Evolutionary conservation across 2,888 invertebrate genomes (phyloP), one percentile per base, ranked within the genome.

Genomic region (Rotaria magnacalcarata): DNA sequence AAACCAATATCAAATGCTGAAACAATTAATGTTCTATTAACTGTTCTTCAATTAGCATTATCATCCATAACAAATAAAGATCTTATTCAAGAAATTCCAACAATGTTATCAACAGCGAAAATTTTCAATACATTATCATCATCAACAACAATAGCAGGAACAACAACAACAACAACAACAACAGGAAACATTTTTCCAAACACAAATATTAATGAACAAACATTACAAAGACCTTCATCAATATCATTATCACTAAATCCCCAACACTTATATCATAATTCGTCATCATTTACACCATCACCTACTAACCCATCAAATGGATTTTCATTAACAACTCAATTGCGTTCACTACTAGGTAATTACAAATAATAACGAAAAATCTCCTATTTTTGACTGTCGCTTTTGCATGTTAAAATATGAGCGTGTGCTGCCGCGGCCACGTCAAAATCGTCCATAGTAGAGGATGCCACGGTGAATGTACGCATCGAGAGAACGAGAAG

Each of bases 1-100:
- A 80, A 52, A 34, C 27, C 84, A 56, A 24, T 47, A 7, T 1
- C 47, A 24, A 80, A 80, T 47, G 24, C 21, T 80, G 86, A 84
- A 41, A 86, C 85, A 41, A 85, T 86, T 21, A 74, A 75, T 19
- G 75, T 75, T 27, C 74, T 86, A 14, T 50, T 86, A 50, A 58
- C 80, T 80, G 80, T 80, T 4, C n/a, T 80, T 6, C 80, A 80
- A 43, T 34, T 27, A 19, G 27, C 85, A 50, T 75, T 74, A 24
- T 21, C 85, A 2, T 75, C 34, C 19, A 50, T 60, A 21, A 24
- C 74, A 11, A 86, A 74, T 47, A n/a, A 24, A 6, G 86, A 85
- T 54, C 41, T 86, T n/a, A 47, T 50, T 19, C 86, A 86, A 50
- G 86, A 86, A 60, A 86, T 86, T n/a, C 74, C 54, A 52, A 85